Percentiles rank a stretch among this genome's conserved stretches.
These are phyloP conservation scores for Capra hircus DNA, from an alignment of 2,113 vertebrate genomes.

Conservation along the genomic window DNA sequence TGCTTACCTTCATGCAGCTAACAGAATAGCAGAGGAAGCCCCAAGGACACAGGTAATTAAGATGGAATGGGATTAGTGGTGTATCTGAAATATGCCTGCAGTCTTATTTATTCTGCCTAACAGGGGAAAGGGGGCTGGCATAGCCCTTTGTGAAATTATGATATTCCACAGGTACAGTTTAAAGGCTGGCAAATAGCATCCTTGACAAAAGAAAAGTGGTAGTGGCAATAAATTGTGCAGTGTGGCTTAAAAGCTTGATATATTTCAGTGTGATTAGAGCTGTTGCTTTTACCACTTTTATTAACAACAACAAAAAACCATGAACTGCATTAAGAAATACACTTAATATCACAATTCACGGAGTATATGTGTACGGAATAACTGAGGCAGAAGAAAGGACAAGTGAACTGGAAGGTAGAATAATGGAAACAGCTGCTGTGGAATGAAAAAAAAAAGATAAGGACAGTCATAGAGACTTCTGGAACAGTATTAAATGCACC, in stretches of 20 bases:
- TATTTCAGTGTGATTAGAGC: neutral
- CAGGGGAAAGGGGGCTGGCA: neutral
- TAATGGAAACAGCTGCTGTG: neutral
- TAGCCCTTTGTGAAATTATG: neutral
- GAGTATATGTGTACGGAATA: neutral
- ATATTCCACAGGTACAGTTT: neutral
- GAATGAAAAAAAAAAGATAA: neutral
- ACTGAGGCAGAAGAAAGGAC: neutral
- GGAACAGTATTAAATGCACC: neutral
- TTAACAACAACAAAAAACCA: neutral
- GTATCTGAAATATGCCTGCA: neutral
- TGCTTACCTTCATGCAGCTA: neutral
- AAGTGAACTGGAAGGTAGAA: neutral
- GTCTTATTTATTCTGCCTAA: neutral
- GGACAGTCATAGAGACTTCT: neutral
- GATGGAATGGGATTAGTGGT: neutral
- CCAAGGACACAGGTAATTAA: neutral
- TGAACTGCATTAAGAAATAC: neutral
- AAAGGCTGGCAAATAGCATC: neutral
- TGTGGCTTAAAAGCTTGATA: neutral
- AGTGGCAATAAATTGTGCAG: neutral
- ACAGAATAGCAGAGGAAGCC: neutral
- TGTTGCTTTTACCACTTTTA: neutral
- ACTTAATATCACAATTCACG: neutral
- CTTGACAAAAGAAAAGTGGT: neutral